Conservation (phyloP, 2,113 vertebrate species). For the Eleginops maclovinus region DNA sequence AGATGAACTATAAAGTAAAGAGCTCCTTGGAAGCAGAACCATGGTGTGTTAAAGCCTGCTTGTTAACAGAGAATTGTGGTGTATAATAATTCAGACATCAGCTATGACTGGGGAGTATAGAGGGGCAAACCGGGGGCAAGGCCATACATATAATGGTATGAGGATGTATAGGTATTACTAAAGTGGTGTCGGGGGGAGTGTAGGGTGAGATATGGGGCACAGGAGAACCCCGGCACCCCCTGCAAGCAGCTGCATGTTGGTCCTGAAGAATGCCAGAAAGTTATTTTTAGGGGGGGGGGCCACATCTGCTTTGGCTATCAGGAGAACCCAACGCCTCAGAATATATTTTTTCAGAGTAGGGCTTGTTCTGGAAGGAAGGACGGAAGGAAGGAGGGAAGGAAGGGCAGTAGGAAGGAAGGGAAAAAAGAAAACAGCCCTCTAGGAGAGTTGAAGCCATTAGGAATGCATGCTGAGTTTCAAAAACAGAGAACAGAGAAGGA, state of each 20-base stretch:
- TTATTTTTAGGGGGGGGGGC: neutral
- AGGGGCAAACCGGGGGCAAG: neutral
- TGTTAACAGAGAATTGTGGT: constrained; percentile 6
- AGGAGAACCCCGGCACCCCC: constrained; percentile 24
- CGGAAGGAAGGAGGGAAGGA: constrained; percentile 2
- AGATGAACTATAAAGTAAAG: neutral
- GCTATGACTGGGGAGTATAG: neutral
- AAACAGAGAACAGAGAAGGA: constrained; percentile 57
- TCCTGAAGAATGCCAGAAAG: constrained; percentile 62
- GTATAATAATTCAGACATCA: neutral
- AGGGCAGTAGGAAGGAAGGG: neutral
- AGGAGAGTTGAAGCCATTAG: constrained; percentile 49
- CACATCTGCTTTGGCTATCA: constrained; percentile 81
- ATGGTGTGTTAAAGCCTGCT: constrained; percentile 10
- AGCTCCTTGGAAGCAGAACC: constrained; percentile 5
- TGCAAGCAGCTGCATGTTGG: constrained; percentile 67
- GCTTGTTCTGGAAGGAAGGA: constrained; percentile 31
- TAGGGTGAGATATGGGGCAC: constrained; percentile 23
- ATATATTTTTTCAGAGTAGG: constrained; percentile 15
- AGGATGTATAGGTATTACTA: constrained; percentile 12
- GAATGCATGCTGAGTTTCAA: constrained; percentile 64
- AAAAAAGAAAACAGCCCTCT: constrained; percentile 35
- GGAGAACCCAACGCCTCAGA: constrained; percentile 22
- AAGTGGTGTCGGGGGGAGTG: constrained; percentile 6
- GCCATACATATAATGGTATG: constrained; percentile 2